phyloP scores from a whole-genome alignment of 2,797 vertebrate species.

The Nannoperca australis region DNA sequence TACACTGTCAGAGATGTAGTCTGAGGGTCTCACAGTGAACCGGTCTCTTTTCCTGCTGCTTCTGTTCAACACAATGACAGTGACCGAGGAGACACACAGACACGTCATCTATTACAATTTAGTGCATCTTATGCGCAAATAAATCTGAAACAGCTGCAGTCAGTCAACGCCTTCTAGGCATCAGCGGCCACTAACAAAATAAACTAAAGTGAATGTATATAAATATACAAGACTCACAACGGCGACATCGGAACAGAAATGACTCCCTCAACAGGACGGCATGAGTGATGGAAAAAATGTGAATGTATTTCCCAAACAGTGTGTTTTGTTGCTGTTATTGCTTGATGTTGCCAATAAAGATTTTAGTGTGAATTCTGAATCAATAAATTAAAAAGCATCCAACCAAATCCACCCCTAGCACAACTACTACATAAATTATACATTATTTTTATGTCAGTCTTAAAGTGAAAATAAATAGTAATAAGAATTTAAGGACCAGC shows the following conservation, averaged over 20 bases:
- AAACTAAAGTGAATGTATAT: not conserved
- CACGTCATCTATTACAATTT: slow-evolving; percentile 1
- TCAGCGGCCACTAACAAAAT: not conserved
- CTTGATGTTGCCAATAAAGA: slow-evolving; percentile 9
- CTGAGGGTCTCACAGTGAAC: slow-evolving; percentile 99
- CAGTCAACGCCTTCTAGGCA: not conserved
- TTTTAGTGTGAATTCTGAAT: slow-evolving; percentile 1
- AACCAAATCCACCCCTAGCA: not conserved
- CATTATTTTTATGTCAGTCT: slow-evolving; percentile 2
- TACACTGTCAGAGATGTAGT: slow-evolving; percentile 99
- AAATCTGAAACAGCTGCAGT: not conserved
- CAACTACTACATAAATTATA: not conserved
- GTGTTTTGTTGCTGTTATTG: not conserved
- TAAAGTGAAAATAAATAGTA: not conserved
- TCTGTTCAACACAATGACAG: slow-evolving; percentile 65
- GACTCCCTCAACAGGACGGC: not conserved
- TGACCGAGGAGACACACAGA: not conserved
- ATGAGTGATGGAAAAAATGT: not conserved
- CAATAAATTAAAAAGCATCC: not conserved
- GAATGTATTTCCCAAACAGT: not conserved
- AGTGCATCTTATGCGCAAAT: not conserved
- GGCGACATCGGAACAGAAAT: not conserved
- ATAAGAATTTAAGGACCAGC: not conserved
- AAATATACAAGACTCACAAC: slow-evolving; percentile 12
- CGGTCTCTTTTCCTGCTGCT: slow-evolving; percentile 98